Percentiles rank a stretch among this genome's conserved stretches.
Evolutionary conservation across 1,140 invertebrate species (phyloP).

Genomic region (Lethrus apterus): DNA sequence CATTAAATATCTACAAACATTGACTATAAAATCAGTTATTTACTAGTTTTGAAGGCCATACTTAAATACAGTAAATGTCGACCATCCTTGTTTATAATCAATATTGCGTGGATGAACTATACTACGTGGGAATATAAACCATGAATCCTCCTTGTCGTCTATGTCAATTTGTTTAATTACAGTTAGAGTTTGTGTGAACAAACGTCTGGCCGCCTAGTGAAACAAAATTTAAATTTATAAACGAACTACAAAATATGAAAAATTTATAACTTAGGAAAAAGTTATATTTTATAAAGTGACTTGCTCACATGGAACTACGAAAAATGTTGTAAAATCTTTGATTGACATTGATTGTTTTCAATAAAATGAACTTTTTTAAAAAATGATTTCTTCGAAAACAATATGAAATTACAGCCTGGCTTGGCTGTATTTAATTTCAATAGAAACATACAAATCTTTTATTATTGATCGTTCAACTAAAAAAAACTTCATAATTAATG

Average conservation of each 20-base stretch:
- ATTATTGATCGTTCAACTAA: no score
- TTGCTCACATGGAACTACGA: no score
- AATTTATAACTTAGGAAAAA: not conserved
- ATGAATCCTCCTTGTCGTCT: slow-evolving; percentile 6
- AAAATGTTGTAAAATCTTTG: no score
- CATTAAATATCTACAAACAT: slow-evolving; percentile 9
- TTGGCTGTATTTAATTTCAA: no score
- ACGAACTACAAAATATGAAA: no score
- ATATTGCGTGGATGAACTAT: slow-evolving; percentile 1
- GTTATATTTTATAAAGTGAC: not conserved
- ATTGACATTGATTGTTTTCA: no score
- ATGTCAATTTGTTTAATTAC: not conserved
- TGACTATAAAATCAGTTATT: not conserved
- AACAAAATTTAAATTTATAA: not conserved
- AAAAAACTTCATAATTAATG: no score
- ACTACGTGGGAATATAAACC: slow-evolving; percentile 7
- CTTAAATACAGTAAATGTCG: slow-evolving; percentile 2
- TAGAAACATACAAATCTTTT: no score
- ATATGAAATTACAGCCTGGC: no score
- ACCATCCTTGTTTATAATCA: slow-evolving; percentile 8
- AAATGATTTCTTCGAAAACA: no score
- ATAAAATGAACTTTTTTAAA: no score
- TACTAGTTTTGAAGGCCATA: not conserved
- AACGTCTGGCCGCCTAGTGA: slow-evolving; percentile 6
- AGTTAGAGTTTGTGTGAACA: not conserved